Evolutionary conservation across 1,140 invertebrate genomes (phyloP), one percentile per base, ranked within the genome.

Genomic region (Ditylenchus dipsaci): DNA sequence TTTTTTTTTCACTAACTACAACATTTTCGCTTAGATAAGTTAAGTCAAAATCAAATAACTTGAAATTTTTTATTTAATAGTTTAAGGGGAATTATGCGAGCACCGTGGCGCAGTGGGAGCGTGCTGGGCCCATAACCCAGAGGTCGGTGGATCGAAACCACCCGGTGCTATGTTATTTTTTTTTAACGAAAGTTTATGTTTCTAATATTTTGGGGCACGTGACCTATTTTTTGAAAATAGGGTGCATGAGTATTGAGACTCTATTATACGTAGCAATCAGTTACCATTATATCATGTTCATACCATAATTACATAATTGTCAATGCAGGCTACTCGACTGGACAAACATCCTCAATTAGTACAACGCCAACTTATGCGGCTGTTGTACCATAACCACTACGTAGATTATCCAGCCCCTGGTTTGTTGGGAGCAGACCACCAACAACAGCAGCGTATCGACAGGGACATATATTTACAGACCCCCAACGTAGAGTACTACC

Each of bases 51-150:
- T n/a, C n/a, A n/a, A n/a, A n/a, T n/a, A n/a, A n/a, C n/a, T n/a
- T n/a, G n/a, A n/a, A n/a, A n/a, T n/a, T n/a, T n/a, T n/a, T n/a
- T n/a, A n/a, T n/a, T n/a, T n/a, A n/a, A n/a, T n/a, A n/a, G n/a
- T n/a, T n/a, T n/a, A n/a, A n/a, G n/a, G n/a, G n/a, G n/a, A n/a
- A n/a, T n/a, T n/a, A 38, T 38, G 33, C 33, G 33, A 90, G 90
- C 91, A 93, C 90, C 91, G 91, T 92, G 91, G 91, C 90, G 90
- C 90, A 92, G 90, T 90, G 90, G 91, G 91, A 92, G 90, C 90
- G 91, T 91, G 90, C 90, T 92, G 90, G 91, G 91, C 91, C 90
- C 91, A 92, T 92, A 92, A 92, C 91, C 90, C 90, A 91, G 90
- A 91, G 90, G 90, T 91, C 90, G 89, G 90, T 90, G 89, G 90